These are phyloP conservation scores for Nothura maculosa DNA, from an alignment of 2,797 vertebrate species.

Conservation along the genomic window DNA sequence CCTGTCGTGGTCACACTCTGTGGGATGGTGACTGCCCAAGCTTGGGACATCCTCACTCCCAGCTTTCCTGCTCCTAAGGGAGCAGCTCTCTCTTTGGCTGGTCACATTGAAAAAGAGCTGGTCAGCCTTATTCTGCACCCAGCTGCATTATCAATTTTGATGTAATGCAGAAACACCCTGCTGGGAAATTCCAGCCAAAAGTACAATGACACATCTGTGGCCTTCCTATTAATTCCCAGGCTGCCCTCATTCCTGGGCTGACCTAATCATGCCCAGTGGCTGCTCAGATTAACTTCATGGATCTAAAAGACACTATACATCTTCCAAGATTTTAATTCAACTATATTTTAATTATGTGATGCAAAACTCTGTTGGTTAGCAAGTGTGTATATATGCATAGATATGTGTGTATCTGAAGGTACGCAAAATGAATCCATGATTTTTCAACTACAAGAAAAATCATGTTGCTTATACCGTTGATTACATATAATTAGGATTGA, in stretches of 20 bases:
- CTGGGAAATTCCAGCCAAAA: conserved; percentile 44
- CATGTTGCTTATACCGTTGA: conserved; percentile 52
- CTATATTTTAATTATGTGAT: conserved; percentile 57
- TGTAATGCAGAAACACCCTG: conserved; percentile 52
- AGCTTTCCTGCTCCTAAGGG: accelerated
- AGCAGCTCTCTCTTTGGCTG: background rate
- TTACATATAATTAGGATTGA: conserved; percentile 68
- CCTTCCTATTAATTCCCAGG: conserved; percentile 17
- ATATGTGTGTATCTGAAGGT: background rate
- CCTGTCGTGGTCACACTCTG: accelerated
- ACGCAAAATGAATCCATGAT: conserved; percentile 41
- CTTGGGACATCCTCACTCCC: accelerated
- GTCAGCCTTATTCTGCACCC: conserved; percentile 3
- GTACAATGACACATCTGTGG: conserved; percentile 1
- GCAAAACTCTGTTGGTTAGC: conserved; percentile 37
- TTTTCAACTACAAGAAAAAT: conserved; percentile 68
- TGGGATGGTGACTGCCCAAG: accelerated
- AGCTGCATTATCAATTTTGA: conserved; percentile 17
- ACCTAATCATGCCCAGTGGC: conserved; percentile 25
- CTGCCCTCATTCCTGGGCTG: conserved; percentile 16
- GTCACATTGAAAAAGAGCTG: conserved; percentile 14
- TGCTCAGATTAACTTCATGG: conserved; percentile 30
- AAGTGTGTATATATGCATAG: background rate
- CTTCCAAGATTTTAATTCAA: conserved; percentile 45
- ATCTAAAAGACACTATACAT: background rate